These are phyloP conservation scores for Cotesia glomerata DNA, from an alignment of 1,140 invertebrate species.

Conservation along the genomic window DNA sequence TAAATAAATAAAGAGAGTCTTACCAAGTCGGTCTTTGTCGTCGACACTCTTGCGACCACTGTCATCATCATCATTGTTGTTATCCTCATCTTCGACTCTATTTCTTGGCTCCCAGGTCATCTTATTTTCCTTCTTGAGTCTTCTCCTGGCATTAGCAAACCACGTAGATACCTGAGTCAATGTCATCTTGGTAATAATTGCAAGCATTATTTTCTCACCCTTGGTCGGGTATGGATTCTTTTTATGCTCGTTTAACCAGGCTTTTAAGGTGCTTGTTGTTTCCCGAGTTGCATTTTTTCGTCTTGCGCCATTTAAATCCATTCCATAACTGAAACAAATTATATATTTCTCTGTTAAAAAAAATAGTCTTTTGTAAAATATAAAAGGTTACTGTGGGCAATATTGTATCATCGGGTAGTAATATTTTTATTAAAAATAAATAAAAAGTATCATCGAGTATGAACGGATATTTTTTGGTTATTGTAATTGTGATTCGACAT, in stretches of 20 bases:
- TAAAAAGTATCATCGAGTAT: constrained; percentile 31
- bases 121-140: constrained; percentile 99
- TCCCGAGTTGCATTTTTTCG: constrained; percentile 97
- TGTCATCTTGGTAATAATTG: constrained; percentile 99
- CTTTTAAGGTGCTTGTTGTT: constrained; percentile 95
- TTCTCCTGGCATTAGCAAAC: constrained; percentile 96
- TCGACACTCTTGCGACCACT: constrained; percentile 80
- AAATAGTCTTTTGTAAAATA: constrained; percentile 7
- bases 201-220: constrained; percentile 99
- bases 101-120: constrained; percentile 97
- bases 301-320: constrained; percentile 88
- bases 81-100: constrained; percentile 88
- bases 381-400: no score
- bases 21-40: constrained; percentile 81
- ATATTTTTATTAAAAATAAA: no score
- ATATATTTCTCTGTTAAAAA: neutral
- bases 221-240: constrained; percentile 99
- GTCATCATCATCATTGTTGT: constrained; percentile 82
- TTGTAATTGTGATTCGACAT: constrained; percentile 2
- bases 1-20: constrained; percentile 38
- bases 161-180: constrained; percentile 98
- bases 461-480: neutral
- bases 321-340: constrained; percentile 77
- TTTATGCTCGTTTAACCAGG: constrained; percentile 98
- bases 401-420: no score